phyloP scores from a whole-genome alignment of 1,140 invertebrate species.

The Microplitis demolitor region DNA sequence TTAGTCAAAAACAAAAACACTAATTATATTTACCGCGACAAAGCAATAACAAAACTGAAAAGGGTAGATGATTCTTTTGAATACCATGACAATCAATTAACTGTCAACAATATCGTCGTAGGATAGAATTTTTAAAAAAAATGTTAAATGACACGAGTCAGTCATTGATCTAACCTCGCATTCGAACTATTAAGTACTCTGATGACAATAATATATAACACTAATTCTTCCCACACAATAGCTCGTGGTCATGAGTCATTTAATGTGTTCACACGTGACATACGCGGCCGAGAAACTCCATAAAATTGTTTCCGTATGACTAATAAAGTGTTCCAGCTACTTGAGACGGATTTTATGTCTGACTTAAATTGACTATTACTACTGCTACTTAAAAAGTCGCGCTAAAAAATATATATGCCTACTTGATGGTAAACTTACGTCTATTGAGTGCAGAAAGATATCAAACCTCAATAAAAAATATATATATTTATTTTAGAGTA shows the following conservation, averaged over 20 bases:
- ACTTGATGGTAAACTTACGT: neutral
- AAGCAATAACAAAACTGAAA: neutral
- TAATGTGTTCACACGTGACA: neutral
- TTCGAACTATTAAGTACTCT: neutral
- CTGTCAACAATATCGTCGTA: too few relatives aligned
- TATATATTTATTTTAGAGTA: too few relatives aligned
- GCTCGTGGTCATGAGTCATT: slow-evolving; percentile 10
- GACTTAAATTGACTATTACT: too few relatives aligned
- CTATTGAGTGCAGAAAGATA: too few relatives aligned
- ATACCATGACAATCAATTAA: too few relatives aligned
- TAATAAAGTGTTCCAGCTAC: neutral
- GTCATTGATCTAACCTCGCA: slow-evolving; percentile 17
- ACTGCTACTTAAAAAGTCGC: neutral
- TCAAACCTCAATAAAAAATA: too few relatives aligned
- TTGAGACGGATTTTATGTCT: neutral
- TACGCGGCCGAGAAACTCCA: neutral
- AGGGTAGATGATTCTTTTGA: too few relatives aligned
- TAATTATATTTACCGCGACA: neutral
- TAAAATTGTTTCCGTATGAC: neutral
- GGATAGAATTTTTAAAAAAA: neutral
- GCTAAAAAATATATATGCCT: neutral
- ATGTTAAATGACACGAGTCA: neutral
- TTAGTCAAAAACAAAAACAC: neutral
- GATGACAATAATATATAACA: neutral
- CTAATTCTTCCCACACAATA: slow-evolving; percentile 3